Conservation (phyloP, 2,888 invertebrate species). For the Leptinotarsa juncta region DNA sequence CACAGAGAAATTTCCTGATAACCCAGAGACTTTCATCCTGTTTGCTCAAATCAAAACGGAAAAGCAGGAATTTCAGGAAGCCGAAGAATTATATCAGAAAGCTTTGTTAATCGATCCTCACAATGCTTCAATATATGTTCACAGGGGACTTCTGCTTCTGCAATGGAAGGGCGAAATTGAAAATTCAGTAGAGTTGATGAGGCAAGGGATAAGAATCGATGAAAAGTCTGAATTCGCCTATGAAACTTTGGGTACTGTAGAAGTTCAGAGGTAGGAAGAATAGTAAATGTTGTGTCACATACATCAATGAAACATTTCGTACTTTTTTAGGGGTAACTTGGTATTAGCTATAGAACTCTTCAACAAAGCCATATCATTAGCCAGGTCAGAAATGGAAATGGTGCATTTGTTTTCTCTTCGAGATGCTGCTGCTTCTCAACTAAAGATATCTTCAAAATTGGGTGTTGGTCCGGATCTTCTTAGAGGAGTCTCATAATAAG, state of each 20-base stretch:
- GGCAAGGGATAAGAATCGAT: slow-evolving; percentile 87
- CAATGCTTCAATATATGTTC: slow-evolving; percentile 89
- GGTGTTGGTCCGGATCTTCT: slow-evolving; percentile 64
- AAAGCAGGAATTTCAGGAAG: slow-evolving; percentile 84
- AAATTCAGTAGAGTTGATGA: slow-evolving; percentile 81
- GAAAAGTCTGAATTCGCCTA: slow-evolving; percentile 94
- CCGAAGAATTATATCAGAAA: slow-evolving; percentile 84
- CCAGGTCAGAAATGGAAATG: slow-evolving; percentile 90
- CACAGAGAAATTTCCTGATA: slow-evolving; percentile 83
- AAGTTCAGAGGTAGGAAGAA: slow-evolving; percentile 85
- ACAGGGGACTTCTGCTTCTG: slow-evolving; percentile 84
- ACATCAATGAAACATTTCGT: slow-evolving; percentile 3
- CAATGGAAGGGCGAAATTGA: slow-evolving; percentile 89
- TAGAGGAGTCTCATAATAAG: slow-evolving; percentile 46
- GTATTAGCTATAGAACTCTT: slow-evolving; percentile 85
- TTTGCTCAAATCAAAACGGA: slow-evolving; percentile 88
- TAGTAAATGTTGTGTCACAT: not conserved
- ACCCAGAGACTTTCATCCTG: slow-evolving; percentile 87
- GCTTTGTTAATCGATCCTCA: slow-evolving; percentile 85
- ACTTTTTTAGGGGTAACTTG: slow-evolving; percentile 80
- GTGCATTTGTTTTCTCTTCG: slow-evolving; percentile 89
- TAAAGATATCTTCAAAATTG: slow-evolving; percentile 82
- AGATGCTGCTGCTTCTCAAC: slow-evolving; percentile 91
- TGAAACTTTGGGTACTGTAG: slow-evolving; percentile 94
- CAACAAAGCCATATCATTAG: slow-evolving; percentile 86